Evolutionary conservation across 1,140 invertebrate genomes (phyloP).

Genomic region (Drosophila erecta): DNA sequence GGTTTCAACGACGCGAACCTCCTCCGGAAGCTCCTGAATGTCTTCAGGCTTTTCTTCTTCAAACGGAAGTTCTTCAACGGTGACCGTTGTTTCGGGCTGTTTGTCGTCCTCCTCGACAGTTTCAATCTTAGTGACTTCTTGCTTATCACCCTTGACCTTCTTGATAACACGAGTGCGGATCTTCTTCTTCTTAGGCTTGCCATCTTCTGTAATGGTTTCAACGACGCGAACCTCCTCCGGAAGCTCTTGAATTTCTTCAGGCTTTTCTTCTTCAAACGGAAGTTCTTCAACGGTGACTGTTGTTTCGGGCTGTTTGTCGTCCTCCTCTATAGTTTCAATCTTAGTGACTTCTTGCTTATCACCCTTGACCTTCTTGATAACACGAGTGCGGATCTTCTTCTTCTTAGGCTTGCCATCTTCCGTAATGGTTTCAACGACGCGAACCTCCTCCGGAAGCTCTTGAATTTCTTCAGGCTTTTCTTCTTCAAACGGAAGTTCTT

Average conservation of each 20-base stretch:
- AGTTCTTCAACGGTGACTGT: neutral
- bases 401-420: conserved; percentile 8
- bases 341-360: conserved; percentile 7
- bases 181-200: conserved; percentile 8
- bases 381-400: conserved; percentile 6
- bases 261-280: neutral
- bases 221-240: conserved; percentile 1
- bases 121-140: conserved; percentile 9
- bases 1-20: conserved; percentile 1
- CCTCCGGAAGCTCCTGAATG: conserved; percentile 4
- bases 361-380: conserved; percentile 10
- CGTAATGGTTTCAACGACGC: neutral
- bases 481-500: neutral
- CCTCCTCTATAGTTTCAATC: conserved; percentile 6
- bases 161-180: conserved; percentile 4
- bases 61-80: neutral
- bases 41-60: neutral
- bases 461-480: neutral
- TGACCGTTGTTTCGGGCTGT: neutral
- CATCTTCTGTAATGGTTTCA: conserved; percentile 2
- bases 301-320: neutral
- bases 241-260: conserved; percentile 1
- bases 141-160: conserved; percentile 9
- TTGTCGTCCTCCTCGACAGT: conserved; percentile 7
- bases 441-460: conserved; percentile 5